phyloP scores from a whole-genome alignment of 2,113 vertebrate species.

The Bos indicus region DNA sequence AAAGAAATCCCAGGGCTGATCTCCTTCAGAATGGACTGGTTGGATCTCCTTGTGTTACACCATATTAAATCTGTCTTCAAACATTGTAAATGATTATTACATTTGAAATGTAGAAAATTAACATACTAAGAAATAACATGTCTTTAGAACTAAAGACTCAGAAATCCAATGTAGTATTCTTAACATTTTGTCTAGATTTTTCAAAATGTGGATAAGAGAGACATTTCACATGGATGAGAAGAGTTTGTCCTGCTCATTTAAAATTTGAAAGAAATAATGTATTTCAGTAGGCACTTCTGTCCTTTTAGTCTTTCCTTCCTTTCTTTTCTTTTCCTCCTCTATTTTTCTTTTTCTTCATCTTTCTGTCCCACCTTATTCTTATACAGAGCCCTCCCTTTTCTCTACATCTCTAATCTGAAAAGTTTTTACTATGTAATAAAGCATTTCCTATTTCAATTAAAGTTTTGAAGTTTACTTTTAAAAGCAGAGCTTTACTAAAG shows the following conservation, averaged over 20 bases:
- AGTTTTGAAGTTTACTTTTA: constrained; percentile 57
- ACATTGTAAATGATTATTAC: not conserved
- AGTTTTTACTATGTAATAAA: constrained; percentile 46
- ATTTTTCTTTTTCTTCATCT: not conserved
- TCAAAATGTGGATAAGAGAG: not conserved
- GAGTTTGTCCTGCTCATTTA: constrained; percentile 19
- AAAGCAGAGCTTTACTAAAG: constrained; percentile 42
- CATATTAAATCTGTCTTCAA: not conserved
- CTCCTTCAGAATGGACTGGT: too few species aligned
- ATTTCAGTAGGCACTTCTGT: not conserved
- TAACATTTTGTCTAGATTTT: constrained; percentile 21
- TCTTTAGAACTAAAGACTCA: constrained; percentile 4
- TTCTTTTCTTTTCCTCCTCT: not conserved
- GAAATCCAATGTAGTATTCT: not conserved
- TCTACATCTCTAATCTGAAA: constrained; percentile 43
- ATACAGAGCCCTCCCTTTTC: not conserved
- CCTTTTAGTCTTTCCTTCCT: not conserved
- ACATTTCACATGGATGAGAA: not conserved
- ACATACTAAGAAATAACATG: constrained; percentile 7
- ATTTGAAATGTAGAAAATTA: constrained; percentile 14
- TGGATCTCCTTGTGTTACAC: not conserved
- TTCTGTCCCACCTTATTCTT: not conserved
- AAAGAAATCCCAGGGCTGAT: too few species aligned
- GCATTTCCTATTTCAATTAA: constrained; percentile 60
- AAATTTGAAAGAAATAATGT: not conserved